Evolutionary conservation across 2,797 vertebrate species (phyloP), one percentile per base, ranked within the genome.

Genomic region (Phoxinus dragarum): DNA sequence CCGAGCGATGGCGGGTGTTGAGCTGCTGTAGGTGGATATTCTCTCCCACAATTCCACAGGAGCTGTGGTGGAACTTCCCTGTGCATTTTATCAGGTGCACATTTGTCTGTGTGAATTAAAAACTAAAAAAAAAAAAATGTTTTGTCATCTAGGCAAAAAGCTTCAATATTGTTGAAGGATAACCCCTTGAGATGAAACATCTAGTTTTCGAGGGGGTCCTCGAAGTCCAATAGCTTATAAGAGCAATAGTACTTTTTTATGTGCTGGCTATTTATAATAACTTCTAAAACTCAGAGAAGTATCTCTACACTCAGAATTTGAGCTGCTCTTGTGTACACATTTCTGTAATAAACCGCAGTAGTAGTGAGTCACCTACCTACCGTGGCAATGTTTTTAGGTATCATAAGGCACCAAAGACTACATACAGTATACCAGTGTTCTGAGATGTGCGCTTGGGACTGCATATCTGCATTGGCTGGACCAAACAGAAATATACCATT

Each of bases 1-100:
- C 59, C 27, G 36, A 61, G 78, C 17, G 21, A 49, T 59, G 75
- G 49, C 16, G 23, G 78, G 68, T 68, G 78, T 52, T 9, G 79
- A 49, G 52, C 82, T 74, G 67, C 75, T 85, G 87, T 86, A 82
- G 87, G 89, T 59, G 82, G 71, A 71, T 52, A 34, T 78, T 83
- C 38, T 61, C 19, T 64, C 81, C 34, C 69, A 86, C 71, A 67
- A 42, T 86, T 86, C 81, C 27, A 56, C 74, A 34, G 54, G 71
- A 59, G 81, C 36, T n/a, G n/a, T 67, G 27, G n/a, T 67, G 27
- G 44, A 40, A 42, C 36, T 9, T 84, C 69, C 76, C 10, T 69
- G 31, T 34, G 64, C 11, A 31, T 71, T 80, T 61, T 38, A 44
- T 27, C 23, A 49, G 19, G 17, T 56, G 5, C 64, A 52, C 54